These are phyloP conservation scores for Pionites leucogaster DNA, from an alignment of 2,113 vertebrate species.

Conservation along the genomic window DNA sequence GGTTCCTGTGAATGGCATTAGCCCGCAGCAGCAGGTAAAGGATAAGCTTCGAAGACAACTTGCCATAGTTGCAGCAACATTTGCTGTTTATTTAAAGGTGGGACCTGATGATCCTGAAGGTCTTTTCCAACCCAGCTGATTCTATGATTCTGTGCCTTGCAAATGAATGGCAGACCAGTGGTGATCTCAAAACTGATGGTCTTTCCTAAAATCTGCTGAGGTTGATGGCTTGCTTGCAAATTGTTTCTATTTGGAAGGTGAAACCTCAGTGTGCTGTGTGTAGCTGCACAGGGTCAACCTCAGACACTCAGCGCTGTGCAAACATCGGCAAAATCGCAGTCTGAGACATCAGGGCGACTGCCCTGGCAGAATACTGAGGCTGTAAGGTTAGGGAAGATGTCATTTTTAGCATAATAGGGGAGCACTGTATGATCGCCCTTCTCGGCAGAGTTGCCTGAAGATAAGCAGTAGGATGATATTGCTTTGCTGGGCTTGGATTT, in stretches of 20 bases:
- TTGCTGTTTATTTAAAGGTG: background rate
- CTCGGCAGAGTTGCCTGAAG: background rate
- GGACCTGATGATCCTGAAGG: background rate
- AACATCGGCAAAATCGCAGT: background rate
- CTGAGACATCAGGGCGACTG: background rate
- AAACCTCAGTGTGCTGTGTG: background rate
- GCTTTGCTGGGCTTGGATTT: background rate
- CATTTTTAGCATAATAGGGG: background rate
- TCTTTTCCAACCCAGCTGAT: background rate
- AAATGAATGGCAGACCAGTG: background rate
- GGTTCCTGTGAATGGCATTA: background rate
- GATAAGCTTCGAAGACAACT: background rate
- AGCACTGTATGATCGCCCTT: background rate
- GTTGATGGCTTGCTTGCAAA: background rate
- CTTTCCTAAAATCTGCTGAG: background rate
- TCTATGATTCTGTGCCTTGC: background rate
- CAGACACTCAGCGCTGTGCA: background rate
- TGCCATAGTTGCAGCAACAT: background rate
- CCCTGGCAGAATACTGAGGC: background rate
- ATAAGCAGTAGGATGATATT: background rate
- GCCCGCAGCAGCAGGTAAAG: background rate
- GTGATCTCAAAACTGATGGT: background rate
- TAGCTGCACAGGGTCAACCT: background rate
- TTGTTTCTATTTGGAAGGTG: background rate
- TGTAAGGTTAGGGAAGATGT: background rate